phyloP scores from a whole-genome alignment of 2,797 vertebrate species.

The Oreortyx pictus region DNA sequence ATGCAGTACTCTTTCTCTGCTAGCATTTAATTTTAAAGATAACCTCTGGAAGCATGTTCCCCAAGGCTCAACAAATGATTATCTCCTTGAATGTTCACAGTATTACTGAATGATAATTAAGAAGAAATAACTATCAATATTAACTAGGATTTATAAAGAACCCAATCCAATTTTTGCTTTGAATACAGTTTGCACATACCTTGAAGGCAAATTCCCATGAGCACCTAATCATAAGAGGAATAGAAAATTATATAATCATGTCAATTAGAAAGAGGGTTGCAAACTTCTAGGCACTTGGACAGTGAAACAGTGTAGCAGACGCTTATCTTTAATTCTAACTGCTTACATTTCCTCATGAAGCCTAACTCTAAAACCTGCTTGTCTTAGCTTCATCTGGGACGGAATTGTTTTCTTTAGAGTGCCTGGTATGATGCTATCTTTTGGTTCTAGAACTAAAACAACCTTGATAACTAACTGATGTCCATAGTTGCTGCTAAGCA shows the following conservation, averaged over 20 bases:
- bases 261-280: background rate
- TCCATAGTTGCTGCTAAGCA: too few species aligned
- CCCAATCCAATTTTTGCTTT: background rate
- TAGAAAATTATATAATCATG: background rate
- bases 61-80: background rate
- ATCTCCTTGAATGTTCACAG: background rate
- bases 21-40: slow-evolving; percentile 26
- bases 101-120: background rate
- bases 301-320: background rate
- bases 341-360: background rate
- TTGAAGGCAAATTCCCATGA: background rate
- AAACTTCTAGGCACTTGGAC: background rate
- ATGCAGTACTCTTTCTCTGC: background rate
- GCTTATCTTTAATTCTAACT: background rate
- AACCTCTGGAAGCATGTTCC: background rate
- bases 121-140: background rate
- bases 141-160: background rate
- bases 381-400: too few species aligned
- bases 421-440: too few species aligned
- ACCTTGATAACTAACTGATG: too few species aligned
- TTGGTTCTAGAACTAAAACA: too few species aligned
- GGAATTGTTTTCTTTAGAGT: too few species aligned
- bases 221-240: background rate
- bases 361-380: background rate
- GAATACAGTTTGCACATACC: background rate